Evolutionary conservation across 2,888 invertebrate genomes (phyloP).

Genomic region (Himalopsyche japonica): DNA sequence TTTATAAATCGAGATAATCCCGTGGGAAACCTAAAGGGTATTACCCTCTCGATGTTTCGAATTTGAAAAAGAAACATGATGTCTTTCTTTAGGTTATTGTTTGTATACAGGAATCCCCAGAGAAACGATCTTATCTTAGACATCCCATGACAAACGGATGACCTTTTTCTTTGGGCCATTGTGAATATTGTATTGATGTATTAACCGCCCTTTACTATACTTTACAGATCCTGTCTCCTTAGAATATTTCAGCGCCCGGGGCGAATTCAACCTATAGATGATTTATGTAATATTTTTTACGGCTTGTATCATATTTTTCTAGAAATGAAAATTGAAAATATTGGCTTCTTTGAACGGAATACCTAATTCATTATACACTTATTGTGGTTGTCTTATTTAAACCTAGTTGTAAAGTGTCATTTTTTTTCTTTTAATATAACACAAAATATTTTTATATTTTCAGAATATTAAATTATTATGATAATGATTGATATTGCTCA

Average conservation of each 20-base stretch:
- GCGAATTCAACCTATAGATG: not conserved
- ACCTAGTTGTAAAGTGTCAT: too few species aligned
- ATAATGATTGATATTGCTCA: too few species aligned
- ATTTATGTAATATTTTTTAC: not conserved
- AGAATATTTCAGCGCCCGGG: not conserved
- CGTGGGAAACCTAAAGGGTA: not conserved
- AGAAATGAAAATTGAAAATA: not conserved
- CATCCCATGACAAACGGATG: not conserved
- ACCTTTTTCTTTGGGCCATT: not conserved
- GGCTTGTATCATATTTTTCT: not conserved
- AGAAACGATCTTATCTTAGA: not conserved
- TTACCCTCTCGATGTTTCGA: not conserved
- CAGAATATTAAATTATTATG: too few species aligned
- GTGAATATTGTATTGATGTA: not conserved
- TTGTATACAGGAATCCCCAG: not conserved
- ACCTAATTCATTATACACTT: too few species aligned
- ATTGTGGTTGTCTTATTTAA: too few species aligned
- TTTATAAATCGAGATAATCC: not conserved
- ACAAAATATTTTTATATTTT: too few species aligned
- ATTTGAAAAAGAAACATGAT: not conserved
- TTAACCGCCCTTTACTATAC: not conserved
- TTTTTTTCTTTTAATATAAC: too few species aligned
- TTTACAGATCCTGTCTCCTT: not conserved
- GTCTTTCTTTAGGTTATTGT: not conserved
- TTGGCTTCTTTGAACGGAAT: too few species aligned